These are phyloP conservation scores for Zaprionus obscuricornis DNA, from an alignment of 2,888 invertebrate genomes.

Conservation along the genomic window DNA sequence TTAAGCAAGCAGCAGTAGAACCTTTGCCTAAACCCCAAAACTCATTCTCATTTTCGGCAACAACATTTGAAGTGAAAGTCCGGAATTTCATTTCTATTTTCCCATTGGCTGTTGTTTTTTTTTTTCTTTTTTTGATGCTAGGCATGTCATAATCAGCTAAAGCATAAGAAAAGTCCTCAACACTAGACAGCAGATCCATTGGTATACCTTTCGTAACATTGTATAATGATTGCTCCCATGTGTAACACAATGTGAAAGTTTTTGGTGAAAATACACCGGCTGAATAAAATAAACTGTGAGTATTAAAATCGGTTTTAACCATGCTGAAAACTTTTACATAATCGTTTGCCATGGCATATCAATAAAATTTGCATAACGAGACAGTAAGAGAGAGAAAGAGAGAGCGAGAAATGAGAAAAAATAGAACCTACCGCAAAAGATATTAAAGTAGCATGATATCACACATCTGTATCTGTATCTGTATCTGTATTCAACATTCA, in stretches of 20 bases:
- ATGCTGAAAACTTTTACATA: slow-evolving; percentile 67
- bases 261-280: background rate
- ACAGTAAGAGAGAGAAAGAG: no score
- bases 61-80: no score
- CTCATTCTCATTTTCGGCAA: no score
- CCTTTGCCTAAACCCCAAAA: no score
- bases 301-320: slow-evolving; percentile 66
- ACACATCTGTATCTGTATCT: slow-evolving; percentile 21
- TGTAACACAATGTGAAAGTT: slow-evolving; percentile 30
- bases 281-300: slow-evolving; percentile 36
- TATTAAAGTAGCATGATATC: slow-evolving; percentile 23
- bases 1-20: slow-evolving; percentile 29
- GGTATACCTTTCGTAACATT: no score
- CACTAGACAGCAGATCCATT: slow-evolving; percentile 15
- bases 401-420: no score
- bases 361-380: slow-evolving; percentile 73
- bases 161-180: slow-evolving; percentile 42
- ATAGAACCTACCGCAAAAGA: slow-evolving; percentile 30
- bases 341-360: slow-evolving; percentile 66
- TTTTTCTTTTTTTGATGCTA: slow-evolving; percentile 19
- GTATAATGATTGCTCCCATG: slow-evolving; percentile 47
- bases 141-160: slow-evolving; percentile 67
- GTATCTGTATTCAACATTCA: no score
- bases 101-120: slow-evolving; percentile 15
- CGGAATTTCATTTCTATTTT: no score